These are phyloP conservation scores for Myopa tessellatipennis DNA, from an alignment of 2,888 invertebrate genomes.

Conservation along the genomic window DNA sequence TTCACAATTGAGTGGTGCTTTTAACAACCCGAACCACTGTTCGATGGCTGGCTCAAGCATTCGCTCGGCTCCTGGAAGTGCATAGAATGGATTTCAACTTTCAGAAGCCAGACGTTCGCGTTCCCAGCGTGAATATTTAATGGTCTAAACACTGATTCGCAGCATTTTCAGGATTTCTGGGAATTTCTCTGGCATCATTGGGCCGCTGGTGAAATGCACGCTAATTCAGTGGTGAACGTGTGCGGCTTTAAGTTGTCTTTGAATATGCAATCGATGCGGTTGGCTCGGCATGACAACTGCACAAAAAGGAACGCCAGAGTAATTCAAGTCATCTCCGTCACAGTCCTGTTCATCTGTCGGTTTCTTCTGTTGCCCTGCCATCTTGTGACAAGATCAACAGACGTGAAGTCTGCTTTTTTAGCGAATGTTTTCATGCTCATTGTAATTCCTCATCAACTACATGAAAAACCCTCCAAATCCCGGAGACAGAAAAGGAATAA, in stretches of 20 bases:
- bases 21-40: no score
- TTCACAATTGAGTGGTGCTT: no score
- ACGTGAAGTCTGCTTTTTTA: slow-evolving; percentile 26
- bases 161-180: not conserved
- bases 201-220: no score
- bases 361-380: no score
- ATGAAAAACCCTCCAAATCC: not conserved
- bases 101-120: slow-evolving; percentile 16
- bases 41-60: no score
- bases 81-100: not conserved
- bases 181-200: not conserved
- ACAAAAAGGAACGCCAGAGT: not conserved
- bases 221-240: no score
- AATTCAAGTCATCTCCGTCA: not conserved
- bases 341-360: not conserved
- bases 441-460: slow-evolving; percentile 15
- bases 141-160: not conserved
- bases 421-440: slow-evolving; percentile 35
- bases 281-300: not conserved
- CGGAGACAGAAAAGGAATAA: no score
- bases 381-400: slow-evolving; percentile 24
- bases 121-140: slow-evolving; percentile 31
- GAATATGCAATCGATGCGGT: not conserved
- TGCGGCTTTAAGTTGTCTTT: not conserved
- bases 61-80: no score